These are phyloP conservation scores for Enhydra lutris DNA, from an alignment of 2,113 vertebrate species.

Conservation along the genomic window DNA sequence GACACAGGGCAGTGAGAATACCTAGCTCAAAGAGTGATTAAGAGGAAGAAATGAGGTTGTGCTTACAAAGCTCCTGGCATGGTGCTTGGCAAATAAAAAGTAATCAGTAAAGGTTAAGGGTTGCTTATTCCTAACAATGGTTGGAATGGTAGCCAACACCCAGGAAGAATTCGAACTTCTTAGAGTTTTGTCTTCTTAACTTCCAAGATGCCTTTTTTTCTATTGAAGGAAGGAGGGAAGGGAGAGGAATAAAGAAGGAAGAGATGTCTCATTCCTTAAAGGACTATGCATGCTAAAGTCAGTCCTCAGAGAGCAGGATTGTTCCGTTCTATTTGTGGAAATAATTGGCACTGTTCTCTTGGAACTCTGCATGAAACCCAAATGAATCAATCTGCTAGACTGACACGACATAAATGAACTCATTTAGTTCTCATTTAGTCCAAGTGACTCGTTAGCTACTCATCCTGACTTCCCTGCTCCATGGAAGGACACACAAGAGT, in stretches of 20 bases:
- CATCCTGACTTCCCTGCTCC: neutral
- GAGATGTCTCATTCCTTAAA: neutral
- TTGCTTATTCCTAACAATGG: neutral
- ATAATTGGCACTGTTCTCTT: constrained; percentile 2
- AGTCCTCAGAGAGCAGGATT: neutral
- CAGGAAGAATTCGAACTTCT: neutral
- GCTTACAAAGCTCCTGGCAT: neutral
- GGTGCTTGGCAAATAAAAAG: neutral
- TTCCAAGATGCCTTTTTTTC: neutral
- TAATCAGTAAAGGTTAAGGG: neutral
- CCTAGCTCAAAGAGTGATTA: neutral
- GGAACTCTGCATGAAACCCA: constrained; percentile 17
- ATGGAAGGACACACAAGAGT: neutral
- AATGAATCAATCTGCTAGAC: neutral
- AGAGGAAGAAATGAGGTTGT: neutral
- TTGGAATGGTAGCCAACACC: neutral
- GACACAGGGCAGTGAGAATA: neutral
- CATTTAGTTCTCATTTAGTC: constrained; percentile 37
- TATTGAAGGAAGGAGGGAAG: neutral
- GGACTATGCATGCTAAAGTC: neutral
- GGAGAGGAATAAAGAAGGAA: neutral
- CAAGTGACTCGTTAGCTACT: neutral
- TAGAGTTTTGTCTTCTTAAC: neutral
- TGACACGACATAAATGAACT: constrained; percentile 38
- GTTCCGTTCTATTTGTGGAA: constrained; percentile 42